These are phyloP conservation scores for Zoroaster sp. DNA, from an alignment of 53 echinoderm and acorn worm species.

Conservation along the genomic window DNA sequence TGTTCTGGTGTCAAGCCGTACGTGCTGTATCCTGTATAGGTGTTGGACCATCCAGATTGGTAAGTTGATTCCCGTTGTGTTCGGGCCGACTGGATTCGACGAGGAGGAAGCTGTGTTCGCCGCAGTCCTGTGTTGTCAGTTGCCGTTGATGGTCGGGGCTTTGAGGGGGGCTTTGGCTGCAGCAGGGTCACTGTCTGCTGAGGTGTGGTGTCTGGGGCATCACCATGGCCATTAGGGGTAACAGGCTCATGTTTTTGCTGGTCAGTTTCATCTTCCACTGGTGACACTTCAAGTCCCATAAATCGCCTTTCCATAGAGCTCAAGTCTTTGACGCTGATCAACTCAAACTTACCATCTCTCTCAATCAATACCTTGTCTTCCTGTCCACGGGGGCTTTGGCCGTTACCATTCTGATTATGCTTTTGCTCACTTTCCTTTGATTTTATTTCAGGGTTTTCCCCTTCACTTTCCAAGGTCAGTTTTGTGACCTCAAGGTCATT, in stretches of 20 bases:
- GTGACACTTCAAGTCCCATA: constrained; percentile 62
- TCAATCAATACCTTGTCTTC: constrained; percentile 78
- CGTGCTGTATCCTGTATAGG: constrained; percentile 63
- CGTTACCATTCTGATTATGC: background rate
- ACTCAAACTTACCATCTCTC: constrained; percentile 90
- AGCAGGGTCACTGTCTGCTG: constrained; percentile 7
- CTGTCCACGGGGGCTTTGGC: constrained; percentile 16
- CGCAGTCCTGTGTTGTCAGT: constrained; percentile 42
- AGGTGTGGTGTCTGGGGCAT: constrained; percentile 14
- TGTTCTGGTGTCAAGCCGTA: constrained; percentile 93
- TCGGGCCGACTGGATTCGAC: constrained; percentile 74
- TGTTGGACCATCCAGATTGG: background rate
- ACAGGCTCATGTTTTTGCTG: background rate
- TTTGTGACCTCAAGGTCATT: constrained; percentile 77
- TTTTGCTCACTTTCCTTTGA: background rate
- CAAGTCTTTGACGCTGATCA: constrained; percentile 78
- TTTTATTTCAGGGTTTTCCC: background rate
- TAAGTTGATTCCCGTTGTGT: constrained; percentile 55
- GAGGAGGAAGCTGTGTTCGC: constrained; percentile 40
- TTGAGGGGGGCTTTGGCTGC: constrained; percentile 33
- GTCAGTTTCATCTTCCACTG: constrained; percentile 1
- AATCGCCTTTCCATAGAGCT: constrained; percentile 70
- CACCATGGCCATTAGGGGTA: constrained; percentile 5
- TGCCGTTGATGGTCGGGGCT: constrained; percentile 77
- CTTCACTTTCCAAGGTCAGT: constrained; percentile 39